Base-by-base conservation (phyloP, 2,888 invertebrate species). In the Lycocerus yunnanus region DNA sequence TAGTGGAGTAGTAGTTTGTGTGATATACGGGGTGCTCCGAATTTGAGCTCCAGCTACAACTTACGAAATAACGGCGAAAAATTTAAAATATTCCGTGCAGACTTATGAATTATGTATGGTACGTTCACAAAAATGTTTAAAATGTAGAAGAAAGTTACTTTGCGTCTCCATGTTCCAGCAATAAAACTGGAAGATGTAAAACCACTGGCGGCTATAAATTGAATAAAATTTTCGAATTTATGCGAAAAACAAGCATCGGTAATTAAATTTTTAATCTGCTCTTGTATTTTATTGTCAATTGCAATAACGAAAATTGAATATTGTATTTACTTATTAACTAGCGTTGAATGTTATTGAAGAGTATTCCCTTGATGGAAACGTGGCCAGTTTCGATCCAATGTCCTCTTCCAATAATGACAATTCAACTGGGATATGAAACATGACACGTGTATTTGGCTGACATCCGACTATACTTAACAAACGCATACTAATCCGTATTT, bases 331-430 rank as follows among this genome's bases (percentile, higher is more conserved):
- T n/a, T 43, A 43, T 43, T 43, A 43, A 43, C 43, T 43, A 43
- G 74, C 77, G 80, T 79, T 77, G 78, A 76, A 74, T 78, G 76
- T 82, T 80, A 82, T 82, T 80, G 81, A 78, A 77, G 76, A 77
- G 76, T 72, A 79, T 69, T 82, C 79, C 80, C 80, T 71, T 74
- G 78, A 81, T 71, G 43, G n/a, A 69, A 76, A 66, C 69, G 68
- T 73, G 75, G 61, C 61, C 20, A 63, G 78, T 73, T 76, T 76
- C 73, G 75, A 76, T 76, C 75, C 78, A 76, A 84, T 83, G 83
- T 82, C 82, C 71, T 73, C 80, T 79, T 80, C 80, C 81, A 80
- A 79, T 81, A 81, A 82, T 82, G 80, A 82, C 81, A 81, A 81
- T 80, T 82, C 81, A 80, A 79, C 79, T 81, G 82, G 68, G 71